Base-by-base conservation (phyloP, 2,113 vertebrate species). In the Echinops telfairi region DNA sequence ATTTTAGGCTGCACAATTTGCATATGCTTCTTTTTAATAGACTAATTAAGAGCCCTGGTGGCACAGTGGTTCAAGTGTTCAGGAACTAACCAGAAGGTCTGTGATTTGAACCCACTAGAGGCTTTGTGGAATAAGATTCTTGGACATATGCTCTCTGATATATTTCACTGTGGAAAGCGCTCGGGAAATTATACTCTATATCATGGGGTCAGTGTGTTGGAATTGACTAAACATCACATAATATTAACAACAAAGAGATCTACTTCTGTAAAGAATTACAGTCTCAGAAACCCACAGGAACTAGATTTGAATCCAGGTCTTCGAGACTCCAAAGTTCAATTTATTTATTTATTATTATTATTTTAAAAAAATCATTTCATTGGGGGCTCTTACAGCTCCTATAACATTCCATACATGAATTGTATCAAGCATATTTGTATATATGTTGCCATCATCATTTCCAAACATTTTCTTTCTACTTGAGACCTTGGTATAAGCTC, bases 1-100 rank as follows among this genome's bases (percentile, higher is more conserved):
- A 89, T 86, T 82, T 86, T 64, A 80, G 27, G 33, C n/a, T 76
- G 68, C 78, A 62, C 86, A 71, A 91, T 89, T 93, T 94, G 22
- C 1, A 76, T 12, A 2, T 33, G 79, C 27, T 79, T 66, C 58
- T 16, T 12, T 86, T 88, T 53, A 86, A 68, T 66, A 62, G 36
- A 43, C n/a, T 71, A 57, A 92, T 75, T 25, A 20, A 10, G 20
- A 9, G 6, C 19, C 19, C 20, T 36, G 33, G n/a, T 73, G 8
- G 33, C 4, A 31, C 33, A 73, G 12, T 22, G 33, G 19, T 36
- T 22, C 36, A 73, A 73, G n/a, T 36, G 19, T 19, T 73, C 9
- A 11, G 7, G 19, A 10, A 31, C n/a, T 36, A 36, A 73, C 19
- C 8, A 11, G n/a, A 73, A 73, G 33, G 8, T 38, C 71, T 73